Evolutionary conservation across 2,888 invertebrate genomes (phyloP).

Genomic region (Galeruca laticollis): DNA sequence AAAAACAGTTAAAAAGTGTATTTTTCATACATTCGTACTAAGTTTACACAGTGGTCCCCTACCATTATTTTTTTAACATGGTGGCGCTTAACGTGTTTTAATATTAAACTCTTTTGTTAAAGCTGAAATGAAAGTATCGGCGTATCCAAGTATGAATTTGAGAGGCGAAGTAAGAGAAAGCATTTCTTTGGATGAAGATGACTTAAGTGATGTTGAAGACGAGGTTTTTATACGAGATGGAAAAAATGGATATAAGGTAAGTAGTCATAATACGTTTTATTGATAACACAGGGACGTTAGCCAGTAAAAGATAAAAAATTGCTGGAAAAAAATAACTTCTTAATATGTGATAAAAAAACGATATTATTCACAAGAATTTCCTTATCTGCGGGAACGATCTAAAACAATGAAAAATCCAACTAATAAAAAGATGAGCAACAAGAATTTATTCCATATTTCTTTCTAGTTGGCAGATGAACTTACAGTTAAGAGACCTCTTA

Average conservation of each 20-base stretch:
- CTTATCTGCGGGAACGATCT: no score
- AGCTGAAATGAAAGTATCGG: slow-evolving; percentile 65
- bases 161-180: slow-evolving; percentile 76
- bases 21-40: no score
- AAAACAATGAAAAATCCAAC: no score
- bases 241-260: slow-evolving; percentile 73
- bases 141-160: slow-evolving; percentile 72
- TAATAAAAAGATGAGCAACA: no score
- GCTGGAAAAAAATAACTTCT: no score
- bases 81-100: no score
- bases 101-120: neutral
- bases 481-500: slow-evolving; percentile 78
- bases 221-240: slow-evolving; percentile 83
- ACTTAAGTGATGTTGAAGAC: slow-evolving; percentile 81
- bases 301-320: neutral
- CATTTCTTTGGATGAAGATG: slow-evolving; percentile 75
- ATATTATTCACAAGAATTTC: no score
- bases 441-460: neutral
- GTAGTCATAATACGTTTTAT: neutral
- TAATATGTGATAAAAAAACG: no score
- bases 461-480: slow-evolving; percentile 74
- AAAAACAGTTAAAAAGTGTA: no score
- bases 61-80: no score
- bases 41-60: no score
- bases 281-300: neutral